Evolutionary conservation across 2,113 vertebrate genomes (phyloP).

Genomic region (Ibidorhyncha struthersii): DNA sequence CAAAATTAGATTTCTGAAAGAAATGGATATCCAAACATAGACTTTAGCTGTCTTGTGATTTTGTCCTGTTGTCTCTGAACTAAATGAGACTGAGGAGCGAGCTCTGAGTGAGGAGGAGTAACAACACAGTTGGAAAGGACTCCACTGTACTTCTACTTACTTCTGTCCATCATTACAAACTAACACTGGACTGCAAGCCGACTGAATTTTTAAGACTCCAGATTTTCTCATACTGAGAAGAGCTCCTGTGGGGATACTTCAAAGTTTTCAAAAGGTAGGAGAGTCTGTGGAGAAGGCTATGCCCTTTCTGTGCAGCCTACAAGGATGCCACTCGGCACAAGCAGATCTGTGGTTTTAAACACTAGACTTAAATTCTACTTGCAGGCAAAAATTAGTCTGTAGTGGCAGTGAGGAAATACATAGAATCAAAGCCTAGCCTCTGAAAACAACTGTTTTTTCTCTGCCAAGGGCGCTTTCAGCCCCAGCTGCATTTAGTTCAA

Average conservation of each 20-base stretch:
- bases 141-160: neutral
- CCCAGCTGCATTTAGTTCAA: slow-evolving; percentile 65
- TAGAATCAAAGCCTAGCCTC: slow-evolving; percentile 37
- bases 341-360: neutral
- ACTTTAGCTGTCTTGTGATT: neutral
- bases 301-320: neutral
- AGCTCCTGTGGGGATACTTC: slow-evolving; percentile 25
- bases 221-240: neutral
- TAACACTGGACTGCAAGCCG: neutral
- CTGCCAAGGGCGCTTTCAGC: slow-evolving; percentile 45
- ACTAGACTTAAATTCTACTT: slow-evolving; percentile 12
- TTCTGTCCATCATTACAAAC: neutral
- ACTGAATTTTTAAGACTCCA: neutral
- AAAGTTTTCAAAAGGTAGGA: slow-evolving; percentile 30
- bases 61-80: neutral
- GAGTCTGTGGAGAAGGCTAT: neutral
- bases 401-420: neutral
- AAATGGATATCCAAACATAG: neutral
- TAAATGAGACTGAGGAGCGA: neutral
- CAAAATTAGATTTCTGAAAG: neutral
- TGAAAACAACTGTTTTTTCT: slow-evolving; percentile 48
- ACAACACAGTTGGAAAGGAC: neutral
- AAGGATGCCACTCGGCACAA: neutral
- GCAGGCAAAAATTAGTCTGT: slow-evolving; percentile 5
- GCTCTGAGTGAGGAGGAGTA: neutral